Base-by-base conservation (phyloP, 2,888 invertebrate genomes). In the Lymantria monacha region DNA sequence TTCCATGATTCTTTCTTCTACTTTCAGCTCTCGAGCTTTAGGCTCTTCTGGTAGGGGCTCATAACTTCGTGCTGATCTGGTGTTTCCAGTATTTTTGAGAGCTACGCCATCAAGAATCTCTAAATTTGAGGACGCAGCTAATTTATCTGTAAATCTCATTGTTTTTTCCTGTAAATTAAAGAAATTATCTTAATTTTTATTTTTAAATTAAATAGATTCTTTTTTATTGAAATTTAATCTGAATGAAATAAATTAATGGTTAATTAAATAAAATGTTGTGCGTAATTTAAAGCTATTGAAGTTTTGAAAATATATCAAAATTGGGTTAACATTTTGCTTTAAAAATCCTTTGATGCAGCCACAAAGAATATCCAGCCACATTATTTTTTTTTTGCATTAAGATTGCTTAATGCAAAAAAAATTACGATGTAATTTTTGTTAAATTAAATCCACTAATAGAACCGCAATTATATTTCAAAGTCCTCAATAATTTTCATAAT, bases 1-100 rank as follows among this genome's bases (percentile, higher is more conserved):
- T 42, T 91, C 91, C 78, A 90, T 67, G 42, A 91, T 90, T 55
- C 91, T 84, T 43, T 91, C 91, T 70, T 90, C 91, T 0, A 91
- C 75, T 55, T 80, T 81, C 42, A 76, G 62, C 57, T 91, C 91
- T 58, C 90, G 82, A 52, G 83, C 79, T 52, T 87, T 87, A 0
- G 87, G 87, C 13, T 91, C 91, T 7, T 83, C 84, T 14, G 87
- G 79, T 0, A 91, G 62, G 7, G 91, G 83, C 15, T 91, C 89
- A 58, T 86, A 90, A 64, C 88, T 89, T 42, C 91, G 76, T 13
- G 88, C 85, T 53, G 89, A 89, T 31, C 91, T 65, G 0, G 87
- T 84, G 38, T 83, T 87, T 0, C 89, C 91, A 1, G 87, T 86
- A 40, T 83, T 83, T 14, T 87, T 74, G 57, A 91, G 84, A 38